Base-by-base conservation (phyloP, 2,797 vertebrate genomes). In the Iguana delicatissima region DNA sequence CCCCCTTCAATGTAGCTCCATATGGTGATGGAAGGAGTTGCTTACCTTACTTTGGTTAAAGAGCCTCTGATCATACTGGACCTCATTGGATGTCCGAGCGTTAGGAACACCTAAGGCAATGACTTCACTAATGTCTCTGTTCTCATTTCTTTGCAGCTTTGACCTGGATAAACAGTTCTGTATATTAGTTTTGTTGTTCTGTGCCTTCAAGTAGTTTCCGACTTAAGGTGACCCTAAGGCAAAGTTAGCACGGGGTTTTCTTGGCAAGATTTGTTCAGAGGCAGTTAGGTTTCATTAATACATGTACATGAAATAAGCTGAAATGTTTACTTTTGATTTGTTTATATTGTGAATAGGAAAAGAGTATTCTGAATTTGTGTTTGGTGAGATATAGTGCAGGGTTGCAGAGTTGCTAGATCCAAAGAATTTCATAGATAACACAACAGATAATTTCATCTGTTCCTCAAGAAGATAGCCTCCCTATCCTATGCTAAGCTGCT, bases 71-170 rank as follows among this genome's bases (percentile, higher is more conserved):
- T 99, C 99, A 1, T 99, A 99, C 0, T 99, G 99, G 85, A 98
- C 97, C 91, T 99, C 99, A 16, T 96, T 98, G 93, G 98, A 98
- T 24, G 97, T 94, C 3, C 98, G 98, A 38, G 98, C 98, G 95
- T 99, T 99, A 88, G 99, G 98, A 88, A 98, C 97, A 22, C 98
- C 98, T 52, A 99, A 96, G 74, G 99, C 99, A 89, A 99, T 99
- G 90, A 99, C 98, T 96, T 99, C 99, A 76, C 99, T 99, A 96
- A 99, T 98, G 94, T 99, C 99, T 95, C 99, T 96, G 95, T 99
- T 99, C 96, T 99, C 98, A 92, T 99, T 99, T 95, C 98, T 98
- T 97, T 99, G 99, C 82, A 99, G 97, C 96, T 99, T 99, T 0
- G 98, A 99, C 97, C 99, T 99, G 96, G 93, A 92, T 95, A 81